A percentile compares a stretch with the other conserved stretches of the same genome.
Evolutionary conservation across 2,797 vertebrate genomes (phyloP).

Genomic region (Catamblyrhynchus diadema): DNA sequence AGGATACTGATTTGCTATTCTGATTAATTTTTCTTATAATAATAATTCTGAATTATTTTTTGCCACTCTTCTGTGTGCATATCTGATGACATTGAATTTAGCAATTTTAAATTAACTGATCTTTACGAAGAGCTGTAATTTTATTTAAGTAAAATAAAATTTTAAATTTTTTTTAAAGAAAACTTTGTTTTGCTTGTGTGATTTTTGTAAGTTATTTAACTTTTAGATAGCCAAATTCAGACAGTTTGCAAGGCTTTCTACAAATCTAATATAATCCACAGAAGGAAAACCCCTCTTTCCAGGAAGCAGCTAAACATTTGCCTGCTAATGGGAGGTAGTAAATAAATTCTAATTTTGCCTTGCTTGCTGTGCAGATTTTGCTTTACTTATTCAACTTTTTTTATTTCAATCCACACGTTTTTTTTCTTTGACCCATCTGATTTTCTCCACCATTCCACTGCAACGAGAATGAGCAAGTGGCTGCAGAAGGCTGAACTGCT

Average conservation of each 20-base stretch:
- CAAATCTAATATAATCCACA: not conserved
- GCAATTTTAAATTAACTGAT: not conserved
- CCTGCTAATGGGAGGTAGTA: accelerated
- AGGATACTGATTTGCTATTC: not conserved
- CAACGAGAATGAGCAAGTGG: not conserved
- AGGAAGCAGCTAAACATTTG: not conserved
- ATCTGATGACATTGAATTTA: not conserved
- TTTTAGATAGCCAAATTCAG: not conserved
- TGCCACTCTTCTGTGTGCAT: not conserved
- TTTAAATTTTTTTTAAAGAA: not conserved
- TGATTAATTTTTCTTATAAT: not conserved
- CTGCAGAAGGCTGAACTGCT: not conserved
- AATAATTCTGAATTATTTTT: not conserved
- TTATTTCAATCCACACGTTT: not conserved
- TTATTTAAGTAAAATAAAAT: not conserved
- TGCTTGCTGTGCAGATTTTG: not conserved
- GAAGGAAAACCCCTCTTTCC: not conserved
- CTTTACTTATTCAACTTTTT: not conserved
- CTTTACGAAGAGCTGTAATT: not conserved
- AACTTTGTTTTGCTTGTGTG: not conserved
- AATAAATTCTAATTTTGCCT: not conserved
- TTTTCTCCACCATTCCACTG: not conserved
- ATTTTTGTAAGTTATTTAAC: not conserved
- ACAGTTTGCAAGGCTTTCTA: not conserved
- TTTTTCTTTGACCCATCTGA: not conserved